Conservation (phyloP, 2,888 invertebrate genomes). For the Drosophila kanekoi region DNA sequence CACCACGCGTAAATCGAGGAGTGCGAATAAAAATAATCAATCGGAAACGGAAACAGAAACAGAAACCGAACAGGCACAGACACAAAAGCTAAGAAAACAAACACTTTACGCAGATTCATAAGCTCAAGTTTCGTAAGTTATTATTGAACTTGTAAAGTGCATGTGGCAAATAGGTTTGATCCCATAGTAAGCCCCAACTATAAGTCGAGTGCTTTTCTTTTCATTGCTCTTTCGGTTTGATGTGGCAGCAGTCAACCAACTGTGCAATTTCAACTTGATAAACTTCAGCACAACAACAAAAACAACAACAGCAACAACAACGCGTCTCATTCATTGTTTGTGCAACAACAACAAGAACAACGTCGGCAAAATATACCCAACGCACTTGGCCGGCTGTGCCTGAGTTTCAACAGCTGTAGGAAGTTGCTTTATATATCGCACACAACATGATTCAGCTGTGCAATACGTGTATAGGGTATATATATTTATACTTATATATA, state of each 20-base stretch:
- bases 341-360: slow-evolving; percentile 39
- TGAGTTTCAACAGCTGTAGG: slow-evolving; percentile 67
- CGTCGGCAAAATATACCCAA: slow-evolving; percentile 28
- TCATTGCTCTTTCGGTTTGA: slow-evolving; percentile 45
- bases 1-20: slow-evolving; percentile 1
- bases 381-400: slow-evolving; percentile 61
- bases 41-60: slow-evolving; percentile 16
- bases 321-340: slow-evolving; percentile 70
- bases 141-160: slow-evolving; percentile 9
- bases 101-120: not conserved
- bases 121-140: slow-evolving; percentile 7
- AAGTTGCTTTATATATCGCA: slow-evolving; percentile 59
- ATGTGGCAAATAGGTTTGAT: slow-evolving; percentile 21
- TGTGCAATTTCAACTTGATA: slow-evolving; percentile 71
- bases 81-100: not conserved
- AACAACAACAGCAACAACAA: slow-evolving; percentile 39
- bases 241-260: slow-evolving; percentile 66
- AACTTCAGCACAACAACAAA: slow-evolving; percentile 44
- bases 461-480: not conserved
- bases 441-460: slow-evolving; percentile 33
- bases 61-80: not conserved
- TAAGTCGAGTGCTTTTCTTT: slow-evolving; percentile 22
- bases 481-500: not conserved
- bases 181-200: slow-evolving; percentile 11
- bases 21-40: not conserved